A percentile compares a stretch with the other conserved stretches of the same genome.
Evolutionary conservation across 1,140 invertebrate genomes (phyloP).

Genomic region (Danaus melanippus): DNA sequence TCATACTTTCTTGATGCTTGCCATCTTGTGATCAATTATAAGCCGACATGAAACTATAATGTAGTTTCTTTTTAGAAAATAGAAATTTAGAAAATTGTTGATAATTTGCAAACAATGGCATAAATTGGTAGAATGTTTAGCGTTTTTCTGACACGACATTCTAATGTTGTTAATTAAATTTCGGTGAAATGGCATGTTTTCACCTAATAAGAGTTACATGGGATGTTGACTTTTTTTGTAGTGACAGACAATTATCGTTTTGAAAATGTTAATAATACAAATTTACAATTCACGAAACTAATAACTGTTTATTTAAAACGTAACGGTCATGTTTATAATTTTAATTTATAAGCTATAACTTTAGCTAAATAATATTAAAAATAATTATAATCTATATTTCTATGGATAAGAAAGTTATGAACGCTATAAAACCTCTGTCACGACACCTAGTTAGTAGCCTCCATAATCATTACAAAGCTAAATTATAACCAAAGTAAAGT

Average conservation of each 20-base stretch:
- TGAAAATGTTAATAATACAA: conserved; percentile 58
- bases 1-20: no score
- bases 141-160: conserved; percentile 23
- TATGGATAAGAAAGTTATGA: no score
- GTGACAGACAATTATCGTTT: conserved; percentile 59
- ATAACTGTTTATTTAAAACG: no score
- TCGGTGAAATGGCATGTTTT: conserved; percentile 52
- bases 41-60: no score
- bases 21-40: no score
- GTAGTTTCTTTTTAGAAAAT: conserved; percentile 20
- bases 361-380: conserved; percentile 33
- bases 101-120: conserved; percentile 38
- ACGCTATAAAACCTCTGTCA: conserved; percentile 38
- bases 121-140: conserved; percentile 8
- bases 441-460: conserved; percentile 33
- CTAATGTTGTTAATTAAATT: conserved; percentile 68
- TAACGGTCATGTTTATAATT: no score
- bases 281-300: conserved; percentile 41
- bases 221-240: conserved; percentile 41
- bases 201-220: conserved; percentile 64
- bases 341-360: conserved; percentile 11
- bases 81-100: conserved; percentile 28
- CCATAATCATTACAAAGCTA: conserved; percentile 22
- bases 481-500: conserved; percentile 36
- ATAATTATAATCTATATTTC: conserved; percentile 20